Conservation (phyloP, 1,140 invertebrate genomes). For the Drosophila ironensis region DNA sequence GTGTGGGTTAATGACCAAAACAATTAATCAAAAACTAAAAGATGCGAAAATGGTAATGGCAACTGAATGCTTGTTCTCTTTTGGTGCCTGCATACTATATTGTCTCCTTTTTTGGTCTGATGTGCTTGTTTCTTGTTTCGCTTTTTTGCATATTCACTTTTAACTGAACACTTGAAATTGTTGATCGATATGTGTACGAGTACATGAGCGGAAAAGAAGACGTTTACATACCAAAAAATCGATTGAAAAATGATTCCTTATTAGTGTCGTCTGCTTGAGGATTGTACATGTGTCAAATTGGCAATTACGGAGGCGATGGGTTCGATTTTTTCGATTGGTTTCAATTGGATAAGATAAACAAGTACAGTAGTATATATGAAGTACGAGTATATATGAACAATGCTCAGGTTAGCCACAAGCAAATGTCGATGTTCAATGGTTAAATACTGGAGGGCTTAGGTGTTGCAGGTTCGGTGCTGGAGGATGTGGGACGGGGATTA, state of each 20-base stretch:
- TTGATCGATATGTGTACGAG: slow-evolving; percentile 27
- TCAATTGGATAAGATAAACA: slow-evolving; percentile 36
- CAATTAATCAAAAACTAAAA: slow-evolving; percentile 14
- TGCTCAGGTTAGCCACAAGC: slow-evolving; percentile 23
- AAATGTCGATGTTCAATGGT: slow-evolving; percentile 2
- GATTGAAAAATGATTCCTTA: slow-evolving; percentile 76
- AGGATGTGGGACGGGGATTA: neutral
- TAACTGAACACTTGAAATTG: slow-evolving; percentile 69
- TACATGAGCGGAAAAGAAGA: slow-evolving; percentile 12
- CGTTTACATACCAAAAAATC: slow-evolving; percentile 75
- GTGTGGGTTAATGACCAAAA: slow-evolving; percentile 34
- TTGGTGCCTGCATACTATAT: too few relatives aligned
- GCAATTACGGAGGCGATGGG: slow-evolving; percentile 29
- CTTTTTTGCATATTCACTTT: slow-evolving; percentile 39
- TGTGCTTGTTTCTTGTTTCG: neutral
- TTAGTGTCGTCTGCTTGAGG: slow-evolving; percentile 72
- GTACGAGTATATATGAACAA: slow-evolving; percentile 29
- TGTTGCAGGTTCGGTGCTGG: too few relatives aligned
- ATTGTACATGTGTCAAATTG: slow-evolving; percentile 42
- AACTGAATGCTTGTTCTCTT: slow-evolving; percentile 5
- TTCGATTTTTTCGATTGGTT: slow-evolving; percentile 6
- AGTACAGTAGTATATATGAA: too few relatives aligned
- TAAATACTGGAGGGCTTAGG: slow-evolving; percentile 11
- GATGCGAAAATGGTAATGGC: slow-evolving; percentile 23
- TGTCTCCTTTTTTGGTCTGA: neutral